Base-by-base conservation (phyloP, 1,140 invertebrate genomes). In the Chymomyza costata region DNA sequence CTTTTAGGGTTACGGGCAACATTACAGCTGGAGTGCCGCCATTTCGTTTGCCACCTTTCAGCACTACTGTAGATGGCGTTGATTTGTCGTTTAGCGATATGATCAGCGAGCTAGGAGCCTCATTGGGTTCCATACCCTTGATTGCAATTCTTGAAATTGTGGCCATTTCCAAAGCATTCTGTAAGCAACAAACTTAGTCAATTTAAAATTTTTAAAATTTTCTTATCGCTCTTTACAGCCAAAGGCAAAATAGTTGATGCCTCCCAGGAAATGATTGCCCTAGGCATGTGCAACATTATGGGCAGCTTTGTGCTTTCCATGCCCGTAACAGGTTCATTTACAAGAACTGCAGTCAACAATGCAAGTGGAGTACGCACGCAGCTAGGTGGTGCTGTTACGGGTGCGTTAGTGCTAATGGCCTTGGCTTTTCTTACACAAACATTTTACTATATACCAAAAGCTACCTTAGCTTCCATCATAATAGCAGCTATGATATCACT, bases 281-380 rank as follows among this genome's bases (percentile, higher is more conserved):
- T 95, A 30, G 95, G 95, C 13, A 74, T 93, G 7, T 93, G 92
- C 73, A 99, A 98, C 86, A 87, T 97, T 34, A 86, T 93, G 34
- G 93, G 95, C 51, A 93, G 94, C 44, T 97, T 98, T 85, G 90
- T 96, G 18, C 89, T 90, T 10, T 96, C 95, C 1, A 94, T 95
- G 88, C 96, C 96, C 0, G 90, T 93, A 0, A 95, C 96, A 0
- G 96, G 94, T 28, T 95, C 93, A 51, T 95, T 96, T 82, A 94
- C 93, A 0, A 89, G 95, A 55, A 97, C 96, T 6, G 96, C 96
- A 0, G 91, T 98, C 0, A 97, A 97, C 86, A 92, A 95, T 81
- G 93, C 94, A 21, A 96, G 94, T 65, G 96, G 96, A 11, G 96
- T 97, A 0, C 88, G 90, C 66, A 97, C 95, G 1, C 91, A 94